Evolutionary conservation across 2,113 vertebrate genomes (phyloP).

Genomic region (Carettochelys insculpta): DNA sequence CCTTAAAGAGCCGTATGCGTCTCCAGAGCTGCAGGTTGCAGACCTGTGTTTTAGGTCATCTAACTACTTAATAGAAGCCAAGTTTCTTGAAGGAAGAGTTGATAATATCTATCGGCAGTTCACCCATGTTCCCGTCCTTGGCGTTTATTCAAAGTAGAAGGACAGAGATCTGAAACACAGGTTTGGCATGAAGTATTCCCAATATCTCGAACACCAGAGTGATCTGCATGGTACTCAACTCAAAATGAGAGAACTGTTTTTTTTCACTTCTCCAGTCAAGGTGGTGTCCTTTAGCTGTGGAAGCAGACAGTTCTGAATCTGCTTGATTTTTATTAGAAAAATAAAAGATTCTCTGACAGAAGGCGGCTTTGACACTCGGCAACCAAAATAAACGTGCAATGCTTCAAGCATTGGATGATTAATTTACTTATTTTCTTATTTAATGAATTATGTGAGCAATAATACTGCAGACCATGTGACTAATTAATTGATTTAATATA

Average conservation of each 20-base stretch:
- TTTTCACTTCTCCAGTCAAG: neutral
- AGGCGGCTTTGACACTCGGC: neutral
- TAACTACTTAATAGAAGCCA: neutral
- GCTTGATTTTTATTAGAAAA: neutral
- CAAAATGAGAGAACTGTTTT: neutral
- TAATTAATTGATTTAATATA: rapidly evolving
- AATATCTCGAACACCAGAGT: neutral
- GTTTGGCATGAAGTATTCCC: neutral
- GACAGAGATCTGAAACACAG: rapidly evolving
- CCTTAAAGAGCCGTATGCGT: too few relatives aligned
- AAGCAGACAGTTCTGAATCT: neutral
- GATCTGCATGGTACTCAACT: neutral
- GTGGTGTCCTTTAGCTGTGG: neutral
- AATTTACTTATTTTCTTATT: neutral
- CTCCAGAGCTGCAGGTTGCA: too few relatives aligned
- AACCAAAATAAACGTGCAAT: neutral
- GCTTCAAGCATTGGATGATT: neutral
- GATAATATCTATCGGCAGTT: neutral
- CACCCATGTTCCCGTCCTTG: neutral
- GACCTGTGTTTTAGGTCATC: neutral
- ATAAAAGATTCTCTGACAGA: neutral
- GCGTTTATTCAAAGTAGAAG: neutral
- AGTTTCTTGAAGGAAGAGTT: neutral
- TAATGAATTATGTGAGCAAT: neutral
- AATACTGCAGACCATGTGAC: neutral